Evolutionary conservation across 2,888 invertebrate species (phyloP).

Genomic region (Ophion ellenae): DNA sequence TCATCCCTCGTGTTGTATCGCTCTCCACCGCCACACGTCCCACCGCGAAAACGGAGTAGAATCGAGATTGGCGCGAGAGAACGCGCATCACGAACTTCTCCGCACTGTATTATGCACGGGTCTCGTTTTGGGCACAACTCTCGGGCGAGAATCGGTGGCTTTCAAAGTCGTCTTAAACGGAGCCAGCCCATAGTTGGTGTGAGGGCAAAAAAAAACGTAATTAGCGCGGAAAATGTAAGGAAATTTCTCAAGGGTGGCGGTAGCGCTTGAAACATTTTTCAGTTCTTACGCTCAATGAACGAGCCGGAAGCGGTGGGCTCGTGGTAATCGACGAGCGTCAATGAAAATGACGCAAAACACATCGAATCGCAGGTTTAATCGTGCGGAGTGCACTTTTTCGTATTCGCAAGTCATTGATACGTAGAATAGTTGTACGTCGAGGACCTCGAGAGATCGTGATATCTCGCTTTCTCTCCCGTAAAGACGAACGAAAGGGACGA

Average conservation of each 20-base stretch:
- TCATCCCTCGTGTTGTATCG: slow-evolving; percentile 76
- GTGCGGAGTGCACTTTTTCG: too few species aligned
- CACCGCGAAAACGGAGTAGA: slow-evolving; percentile 67
- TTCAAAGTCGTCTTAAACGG: neutral
- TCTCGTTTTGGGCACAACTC: slow-evolving; percentile 18
- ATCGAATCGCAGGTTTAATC: too few species aligned
- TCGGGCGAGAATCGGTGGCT: neutral
- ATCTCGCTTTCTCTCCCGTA: neutral
- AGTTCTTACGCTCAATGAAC: too few species aligned
- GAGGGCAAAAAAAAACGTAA: too few species aligned
- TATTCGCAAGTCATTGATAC: neutral
- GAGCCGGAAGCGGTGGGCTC: too few species aligned
- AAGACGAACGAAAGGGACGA: slow-evolving; percentile 24
- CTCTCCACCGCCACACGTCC: slow-evolving; percentile 80
- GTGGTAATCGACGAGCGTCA: too few species aligned
- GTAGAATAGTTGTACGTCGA: slow-evolving; percentile 18
- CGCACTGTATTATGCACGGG: neutral
- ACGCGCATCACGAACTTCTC: slow-evolving; percentile 21
- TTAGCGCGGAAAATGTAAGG: too few species aligned
- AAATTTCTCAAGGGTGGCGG: too few species aligned
- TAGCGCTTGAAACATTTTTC: too few species aligned
- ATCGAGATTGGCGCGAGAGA: slow-evolving; percentile 76
- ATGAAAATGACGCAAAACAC: neutral
- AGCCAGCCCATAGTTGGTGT: neutral
- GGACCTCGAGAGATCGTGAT: slow-evolving; percentile 36